Evolutionary conservation across 2,113 vertebrate genomes (phyloP).

Genomic region (Cynopterus brachyotis): DNA sequence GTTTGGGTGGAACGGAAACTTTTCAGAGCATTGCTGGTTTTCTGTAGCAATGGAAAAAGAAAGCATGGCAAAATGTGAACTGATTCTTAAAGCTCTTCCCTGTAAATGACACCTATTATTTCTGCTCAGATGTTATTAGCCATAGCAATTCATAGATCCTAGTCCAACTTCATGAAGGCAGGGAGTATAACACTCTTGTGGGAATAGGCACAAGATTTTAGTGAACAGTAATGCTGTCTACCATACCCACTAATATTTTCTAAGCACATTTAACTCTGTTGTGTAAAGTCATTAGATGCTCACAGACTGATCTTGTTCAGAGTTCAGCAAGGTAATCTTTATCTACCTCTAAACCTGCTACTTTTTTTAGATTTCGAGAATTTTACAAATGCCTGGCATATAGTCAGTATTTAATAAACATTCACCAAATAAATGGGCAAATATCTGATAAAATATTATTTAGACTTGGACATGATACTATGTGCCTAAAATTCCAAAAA

Average conservation of each 20-base stretch:
- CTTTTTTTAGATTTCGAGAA: background rate
- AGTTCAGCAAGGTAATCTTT: conserved; percentile 12
- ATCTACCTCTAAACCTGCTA: background rate
- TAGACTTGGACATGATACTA: background rate
- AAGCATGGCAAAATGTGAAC: background rate
- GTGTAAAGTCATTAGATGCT: background rate
- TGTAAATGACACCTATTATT: background rate
- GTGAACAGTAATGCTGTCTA: background rate
- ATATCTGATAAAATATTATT: background rate
- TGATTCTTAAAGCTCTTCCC: background rate
- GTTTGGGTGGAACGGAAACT: background rate
- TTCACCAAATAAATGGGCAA: background rate
- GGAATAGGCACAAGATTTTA: background rate
- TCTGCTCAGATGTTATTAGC: background rate
- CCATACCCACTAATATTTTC: background rate
- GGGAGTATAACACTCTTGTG: background rate
- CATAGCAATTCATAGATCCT: background rate
- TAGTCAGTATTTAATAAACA: background rate
- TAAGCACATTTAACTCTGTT: background rate
- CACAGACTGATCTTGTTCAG: background rate
- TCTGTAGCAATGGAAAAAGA: background rate
- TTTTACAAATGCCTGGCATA: background rate
- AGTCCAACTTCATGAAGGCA: background rate
- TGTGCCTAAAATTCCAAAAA: background rate
- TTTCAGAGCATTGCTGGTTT: background rate